Evolutionary conservation across 1,140 invertebrate genomes (phyloP).

Genomic region (Hydropsyche tenuis): DNA sequence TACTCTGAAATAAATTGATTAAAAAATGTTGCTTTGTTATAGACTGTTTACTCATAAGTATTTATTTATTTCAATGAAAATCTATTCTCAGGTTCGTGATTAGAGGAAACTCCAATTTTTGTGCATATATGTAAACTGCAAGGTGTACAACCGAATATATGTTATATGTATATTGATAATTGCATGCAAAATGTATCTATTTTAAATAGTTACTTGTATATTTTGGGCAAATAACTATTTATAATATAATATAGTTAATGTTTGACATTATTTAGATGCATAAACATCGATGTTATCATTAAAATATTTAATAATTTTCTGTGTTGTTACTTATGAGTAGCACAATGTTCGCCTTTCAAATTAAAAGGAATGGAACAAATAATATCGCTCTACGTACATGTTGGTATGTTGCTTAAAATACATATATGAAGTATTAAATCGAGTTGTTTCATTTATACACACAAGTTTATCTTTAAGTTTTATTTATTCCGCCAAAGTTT

Average conservation of each 20-base stretch:
- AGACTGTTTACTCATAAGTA: too few species aligned
- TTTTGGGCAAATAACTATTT: slow-evolving; percentile 48
- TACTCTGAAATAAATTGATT: too few species aligned
- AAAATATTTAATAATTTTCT: slow-evolving; percentile 49
- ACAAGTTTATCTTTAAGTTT: neutral
- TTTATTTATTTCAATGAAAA: too few species aligned
- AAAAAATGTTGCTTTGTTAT: too few species aligned
- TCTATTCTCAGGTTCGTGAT: too few species aligned
- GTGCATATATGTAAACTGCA: slow-evolving; percentile 8
- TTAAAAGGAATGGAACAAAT: slow-evolving; percentile 24
- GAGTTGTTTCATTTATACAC: slow-evolving; percentile 54
- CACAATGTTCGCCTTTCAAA: slow-evolving; percentile 44
- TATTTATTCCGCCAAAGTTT: too few species aligned
- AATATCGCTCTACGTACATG: slow-evolving; percentile 60
- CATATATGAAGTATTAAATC: slow-evolving; percentile 62
- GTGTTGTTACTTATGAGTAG: slow-evolving; percentile 64
- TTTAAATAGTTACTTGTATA: slow-evolving; percentile 40
- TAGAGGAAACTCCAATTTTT: too few species aligned
- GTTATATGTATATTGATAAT: slow-evolving; percentile 31
- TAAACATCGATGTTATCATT: slow-evolving; percentile 41
- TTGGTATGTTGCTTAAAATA: slow-evolving; percentile 61
- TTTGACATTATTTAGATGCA: slow-evolving; percentile 47
- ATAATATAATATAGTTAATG: slow-evolving; percentile 41
- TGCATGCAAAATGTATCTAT: slow-evolving; percentile 43
- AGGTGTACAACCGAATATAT: slow-evolving; percentile 43